phyloP scores from a whole-genome alignment of 2,797 vertebrate species.

The Thaleichthys pacificus region DNA sequence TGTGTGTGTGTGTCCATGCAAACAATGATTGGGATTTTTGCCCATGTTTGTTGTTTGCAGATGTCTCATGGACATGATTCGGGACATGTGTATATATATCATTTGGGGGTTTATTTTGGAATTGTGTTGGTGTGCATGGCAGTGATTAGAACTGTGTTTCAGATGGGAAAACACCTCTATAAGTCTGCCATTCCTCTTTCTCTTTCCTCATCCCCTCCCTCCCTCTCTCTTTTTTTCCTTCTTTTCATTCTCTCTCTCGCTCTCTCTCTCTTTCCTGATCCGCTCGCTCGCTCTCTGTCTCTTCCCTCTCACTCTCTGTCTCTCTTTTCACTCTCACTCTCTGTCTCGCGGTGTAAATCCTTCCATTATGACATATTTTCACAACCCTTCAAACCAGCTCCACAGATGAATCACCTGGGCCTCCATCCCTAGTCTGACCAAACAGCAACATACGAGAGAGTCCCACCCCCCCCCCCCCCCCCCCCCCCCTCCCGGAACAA shows the following conservation, averaged over 20 bases:
- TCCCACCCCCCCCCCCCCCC: not conserved
- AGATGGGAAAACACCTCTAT: conserved; percentile 38
- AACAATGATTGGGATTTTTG: not conserved
- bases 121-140: too few relatives aligned
- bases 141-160: conserved; percentile 8
- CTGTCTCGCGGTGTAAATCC: not conserved
- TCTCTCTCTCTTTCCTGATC: too few relatives aligned
- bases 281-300: too few relatives aligned
- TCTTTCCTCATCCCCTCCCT: conserved; percentile 4
- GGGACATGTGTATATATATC: too few relatives aligned
- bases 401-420: not conserved
- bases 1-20: conserved; percentile 24
- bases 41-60: not conserved
- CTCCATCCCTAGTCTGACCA: not conserved
- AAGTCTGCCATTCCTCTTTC: not conserved
- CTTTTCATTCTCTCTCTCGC: too few relatives aligned
- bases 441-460: not conserved
- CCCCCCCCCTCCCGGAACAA: too few relatives aligned
- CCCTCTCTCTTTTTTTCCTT: not conserved
- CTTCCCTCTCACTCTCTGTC: too few relatives aligned
- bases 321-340: too few relatives aligned
- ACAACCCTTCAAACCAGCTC: conserved; percentile 1
- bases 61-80: not conserved
- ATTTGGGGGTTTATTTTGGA: too few relatives aligned
- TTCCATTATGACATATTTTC: not conserved